Base-by-base conservation (phyloP, 1,140 invertebrate species). In the Neoseiulus cucumeris region DNA sequence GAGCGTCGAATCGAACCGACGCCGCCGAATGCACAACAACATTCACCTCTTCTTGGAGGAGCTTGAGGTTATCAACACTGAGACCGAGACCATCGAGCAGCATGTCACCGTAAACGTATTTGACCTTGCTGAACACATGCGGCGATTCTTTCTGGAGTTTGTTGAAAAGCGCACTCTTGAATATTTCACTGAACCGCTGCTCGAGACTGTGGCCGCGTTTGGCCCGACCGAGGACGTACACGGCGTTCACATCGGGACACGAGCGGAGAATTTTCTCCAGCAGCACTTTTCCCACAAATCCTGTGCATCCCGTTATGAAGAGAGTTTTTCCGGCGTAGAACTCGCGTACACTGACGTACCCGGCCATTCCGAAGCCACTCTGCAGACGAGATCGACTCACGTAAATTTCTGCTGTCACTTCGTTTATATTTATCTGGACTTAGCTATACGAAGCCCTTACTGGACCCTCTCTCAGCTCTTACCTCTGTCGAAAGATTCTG, bases 1-100 rank as follows among this genome's bases (percentile, higher is more conserved):
- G 89, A 79, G 98, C 94, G 75, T 98, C 93, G 77, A 98, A 98
- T 75, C 93, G 91, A 47, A 97, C 87, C n/a, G 94, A 98, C 28
- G 95, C 95, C 12, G 94, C 95, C 65, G 91, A 94, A 77, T 98
- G 94, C 79, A 98, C 96, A 14, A 98, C 92, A 68, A 98, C 80
- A 64, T 88, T 87, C 59, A 96, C 87, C 71, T 83, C 80, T 1
- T 85, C 79, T 66, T 79, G 79, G 9, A 93, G 76, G 18, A 80
- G 74, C 44, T 82, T 77, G 70, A 86, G 82, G 78, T 98, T 91
- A 20, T 80, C 77, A 6, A 81, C 74, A 70, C 83, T 87, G 69
- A 98, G 87, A 6, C 92, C 94, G 39, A 98, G 75, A 66, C 88
- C 85, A 12, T 85, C 83, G 71, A 87, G 81, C 67, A 89, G 87